Conservation (phyloP, 2,113 vertebrate species). For the Stercorarius parasiticus region DNA sequence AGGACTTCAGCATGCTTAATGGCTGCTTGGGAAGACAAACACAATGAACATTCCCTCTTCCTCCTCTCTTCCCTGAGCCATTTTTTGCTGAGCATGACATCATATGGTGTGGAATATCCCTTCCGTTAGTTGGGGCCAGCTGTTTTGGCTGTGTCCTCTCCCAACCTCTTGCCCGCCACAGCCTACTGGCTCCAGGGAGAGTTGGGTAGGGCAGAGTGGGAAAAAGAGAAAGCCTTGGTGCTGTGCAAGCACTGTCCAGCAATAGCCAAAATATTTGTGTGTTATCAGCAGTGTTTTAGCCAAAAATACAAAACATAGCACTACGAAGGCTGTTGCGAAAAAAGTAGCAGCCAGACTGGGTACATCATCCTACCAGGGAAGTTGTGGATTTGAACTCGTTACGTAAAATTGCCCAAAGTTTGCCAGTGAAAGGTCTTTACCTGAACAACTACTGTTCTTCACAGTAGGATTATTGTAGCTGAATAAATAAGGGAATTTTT, state of each 20-base stretch:
- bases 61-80: background rate
- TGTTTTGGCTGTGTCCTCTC: background rate
- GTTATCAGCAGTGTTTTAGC: background rate
- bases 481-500: background rate
- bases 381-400: background rate
- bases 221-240: background rate
- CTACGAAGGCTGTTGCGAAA: background rate
- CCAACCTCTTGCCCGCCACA: background rate
- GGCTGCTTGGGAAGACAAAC: background rate
- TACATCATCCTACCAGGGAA: background rate
- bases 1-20: background rate
- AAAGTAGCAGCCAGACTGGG: background rate
- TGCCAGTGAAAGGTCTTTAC: background rate
- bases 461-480: background rate
- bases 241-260: background rate
- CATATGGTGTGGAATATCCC: background rate
- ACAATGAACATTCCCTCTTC: fast-evolving
- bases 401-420: background rate
- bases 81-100: background rate
- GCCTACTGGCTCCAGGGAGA: background rate
- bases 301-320: background rate
- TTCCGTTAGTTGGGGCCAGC: fast-evolving
- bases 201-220: background rate
- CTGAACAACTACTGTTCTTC: background rate
- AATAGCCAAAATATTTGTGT: background rate